Conservation (phyloP, 2,797 vertebrate genomes). For the Amazona ochrocephala region DNA sequence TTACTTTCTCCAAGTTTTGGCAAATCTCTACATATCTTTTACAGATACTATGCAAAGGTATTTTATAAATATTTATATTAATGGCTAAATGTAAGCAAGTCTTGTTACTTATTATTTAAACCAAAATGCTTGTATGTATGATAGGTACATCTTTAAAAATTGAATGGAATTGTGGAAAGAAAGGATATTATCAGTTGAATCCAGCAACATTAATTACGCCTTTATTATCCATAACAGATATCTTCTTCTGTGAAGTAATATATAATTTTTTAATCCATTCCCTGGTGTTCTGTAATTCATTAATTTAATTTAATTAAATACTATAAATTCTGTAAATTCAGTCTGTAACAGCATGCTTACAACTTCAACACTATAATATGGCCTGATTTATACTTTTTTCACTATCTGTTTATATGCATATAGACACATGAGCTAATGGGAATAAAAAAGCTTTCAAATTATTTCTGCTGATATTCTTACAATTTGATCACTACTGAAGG, state of each 20-base stretch:
- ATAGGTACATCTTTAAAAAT: background rate
- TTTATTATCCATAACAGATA: background rate
- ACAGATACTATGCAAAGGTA: background rate
- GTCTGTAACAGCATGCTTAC: background rate
- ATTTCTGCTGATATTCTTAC: background rate
- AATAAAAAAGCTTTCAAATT: background rate
- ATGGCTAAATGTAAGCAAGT: background rate
- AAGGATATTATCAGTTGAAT: background rate
- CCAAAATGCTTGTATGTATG: background rate
- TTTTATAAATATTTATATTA: background rate
- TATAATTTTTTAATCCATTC: background rate
- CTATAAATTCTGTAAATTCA: background rate
- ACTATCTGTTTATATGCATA: background rate
- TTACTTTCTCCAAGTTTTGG: background rate
- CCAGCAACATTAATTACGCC: background rate
- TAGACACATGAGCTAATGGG: background rate
- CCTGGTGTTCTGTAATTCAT: no score
- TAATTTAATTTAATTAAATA: background rate
- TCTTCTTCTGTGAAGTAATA: background rate
- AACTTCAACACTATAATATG: background rate
- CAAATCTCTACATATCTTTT: background rate
- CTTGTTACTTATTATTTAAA: background rate
- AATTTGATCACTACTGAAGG: background rate
- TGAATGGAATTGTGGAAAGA: background rate
- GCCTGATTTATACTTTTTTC: background rate